Evolutionary conservation across 2,888 invertebrate genomes (phyloP).

Genomic region (Eilema caniola): DNA sequence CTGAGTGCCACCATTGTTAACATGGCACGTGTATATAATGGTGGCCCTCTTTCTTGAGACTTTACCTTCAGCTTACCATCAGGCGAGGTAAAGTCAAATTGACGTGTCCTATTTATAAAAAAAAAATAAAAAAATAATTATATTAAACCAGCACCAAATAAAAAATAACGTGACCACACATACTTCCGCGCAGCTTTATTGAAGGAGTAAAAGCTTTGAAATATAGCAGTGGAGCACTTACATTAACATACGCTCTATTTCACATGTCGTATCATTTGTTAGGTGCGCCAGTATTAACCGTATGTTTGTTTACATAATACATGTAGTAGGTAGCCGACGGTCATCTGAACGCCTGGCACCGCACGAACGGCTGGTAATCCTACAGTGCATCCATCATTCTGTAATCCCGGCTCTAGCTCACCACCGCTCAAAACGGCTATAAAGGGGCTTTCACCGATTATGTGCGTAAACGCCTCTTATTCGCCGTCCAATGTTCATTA

Average conservation of each 20-base stretch:
- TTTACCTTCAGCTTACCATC: no score
- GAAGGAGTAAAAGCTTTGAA: slow-evolving; percentile 29
- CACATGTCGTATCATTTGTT: slow-evolving; percentile 47
- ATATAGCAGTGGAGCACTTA: slow-evolving; percentile 26
- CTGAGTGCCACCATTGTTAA: no score
- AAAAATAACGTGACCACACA: slow-evolving; percentile 22
- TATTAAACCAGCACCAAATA: not conserved
- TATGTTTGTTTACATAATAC: slow-evolving; percentile 47
- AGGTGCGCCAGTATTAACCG: slow-evolving; percentile 41
- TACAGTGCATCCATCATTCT: slow-evolving; percentile 74
- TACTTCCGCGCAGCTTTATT: slow-evolving; percentile 17
- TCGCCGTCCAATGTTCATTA: slow-evolving; percentile 60
- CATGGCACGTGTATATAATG: no score
- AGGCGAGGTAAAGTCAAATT: no score
- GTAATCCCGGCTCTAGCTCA: slow-evolving; percentile 72
- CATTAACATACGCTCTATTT: slow-evolving; percentile 45
- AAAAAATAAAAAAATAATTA: no score
- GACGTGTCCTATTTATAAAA: no score
- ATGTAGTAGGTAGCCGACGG: slow-evolving; percentile 45
- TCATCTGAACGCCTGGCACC: slow-evolving; percentile 51
- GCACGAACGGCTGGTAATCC: slow-evolving; percentile 68
- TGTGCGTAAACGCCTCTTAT: slow-evolving; percentile 70
- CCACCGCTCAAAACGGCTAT: slow-evolving; percentile 73
- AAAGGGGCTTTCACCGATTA: slow-evolving; percentile 73
- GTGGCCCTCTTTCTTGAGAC: no score